phyloP scores from a whole-genome alignment of 2,797 vertebrate species.

The Acrossocheilus fasciatus region DNA sequence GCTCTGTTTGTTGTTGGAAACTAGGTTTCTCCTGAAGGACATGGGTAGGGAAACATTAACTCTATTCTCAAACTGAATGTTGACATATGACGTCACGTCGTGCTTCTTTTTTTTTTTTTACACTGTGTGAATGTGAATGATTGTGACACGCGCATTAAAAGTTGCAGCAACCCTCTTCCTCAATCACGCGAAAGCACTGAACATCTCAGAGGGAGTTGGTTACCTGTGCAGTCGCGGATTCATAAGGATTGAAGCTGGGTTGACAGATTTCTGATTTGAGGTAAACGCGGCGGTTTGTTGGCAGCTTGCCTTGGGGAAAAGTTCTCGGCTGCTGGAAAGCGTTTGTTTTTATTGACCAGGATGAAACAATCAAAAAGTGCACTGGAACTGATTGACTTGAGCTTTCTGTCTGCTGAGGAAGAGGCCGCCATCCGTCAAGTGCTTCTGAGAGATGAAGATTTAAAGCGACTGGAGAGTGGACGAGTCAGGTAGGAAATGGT shows the following conservation, averaged over 20 bases:
- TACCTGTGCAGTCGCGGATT: neutral
- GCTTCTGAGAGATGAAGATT: conserved; percentile 64
- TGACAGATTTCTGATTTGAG: neutral
- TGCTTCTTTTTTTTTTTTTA: neutral
- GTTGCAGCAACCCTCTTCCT: neutral
- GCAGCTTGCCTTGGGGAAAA: neutral
- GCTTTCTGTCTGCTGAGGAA: conserved; percentile 66
- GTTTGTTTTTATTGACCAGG: conserved; percentile 20
- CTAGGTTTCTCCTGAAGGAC: conserved; percentile 4
- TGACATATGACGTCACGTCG: conserved; percentile 28
- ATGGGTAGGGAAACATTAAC: conserved; percentile 24
- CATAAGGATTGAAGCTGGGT: neutral
- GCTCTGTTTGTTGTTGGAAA: neutral
- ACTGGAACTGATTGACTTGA: conserved; percentile 61
- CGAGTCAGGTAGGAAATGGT: conserved; percentile 62
- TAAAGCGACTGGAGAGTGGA: conserved; percentile 62
- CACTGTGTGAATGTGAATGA: conserved; percentile 4
- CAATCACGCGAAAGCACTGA: neutral
- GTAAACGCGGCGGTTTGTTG: neutral
- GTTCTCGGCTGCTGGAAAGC: neutral
- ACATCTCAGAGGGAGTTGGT: neutral
- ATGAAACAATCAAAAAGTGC: conserved; percentile 59
- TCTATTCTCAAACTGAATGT: conserved; percentile 8
- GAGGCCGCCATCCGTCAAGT: conserved; percentile 64
- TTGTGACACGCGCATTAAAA: neutral